A percentile compares a stretch with the other conserved stretches of the same genome.
phyloP scores from a whole-genome alignment of 2,888 invertebrate genomes.

The Lasioglossum malachurum region DNA sequence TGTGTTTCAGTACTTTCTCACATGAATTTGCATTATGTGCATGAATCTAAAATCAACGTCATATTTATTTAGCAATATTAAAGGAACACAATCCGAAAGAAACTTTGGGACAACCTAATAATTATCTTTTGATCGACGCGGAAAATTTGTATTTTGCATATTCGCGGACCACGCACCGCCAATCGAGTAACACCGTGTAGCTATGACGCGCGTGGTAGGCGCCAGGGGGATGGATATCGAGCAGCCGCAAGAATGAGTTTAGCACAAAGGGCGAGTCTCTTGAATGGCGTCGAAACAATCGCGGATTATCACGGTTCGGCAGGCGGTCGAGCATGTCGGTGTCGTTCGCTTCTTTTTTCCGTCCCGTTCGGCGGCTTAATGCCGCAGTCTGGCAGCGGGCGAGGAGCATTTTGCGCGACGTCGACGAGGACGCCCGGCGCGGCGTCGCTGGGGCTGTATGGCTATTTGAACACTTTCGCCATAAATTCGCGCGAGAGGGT shows the following conservation, averaged over 20 bases:
- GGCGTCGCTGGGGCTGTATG: constrained; percentile 63
- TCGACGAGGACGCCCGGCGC: constrained; percentile 34
- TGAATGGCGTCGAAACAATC: constrained; percentile 47
- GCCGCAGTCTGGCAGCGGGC: constrained; percentile 46
- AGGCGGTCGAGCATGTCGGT: constrained; percentile 39
- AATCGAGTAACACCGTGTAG: background rate
- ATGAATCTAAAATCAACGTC: too few species aligned
- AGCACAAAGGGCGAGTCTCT: background rate
- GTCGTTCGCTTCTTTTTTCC: constrained; percentile 32
- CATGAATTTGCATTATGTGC: too few species aligned
- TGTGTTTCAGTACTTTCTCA: too few species aligned
- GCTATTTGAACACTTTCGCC: constrained; percentile 72
- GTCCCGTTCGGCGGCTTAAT: constrained; percentile 42
- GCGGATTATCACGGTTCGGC: constrained; percentile 42
- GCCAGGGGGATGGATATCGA: background rate
- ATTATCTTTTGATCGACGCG: background rate
- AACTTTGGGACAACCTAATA: background rate
- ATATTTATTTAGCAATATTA: too few species aligned
- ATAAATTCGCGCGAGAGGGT: constrained; percentile 74
- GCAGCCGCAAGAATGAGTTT: constrained; percentile 2
- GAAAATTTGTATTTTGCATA: background rate
- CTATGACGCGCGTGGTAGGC: background rate
- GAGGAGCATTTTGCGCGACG: constrained; percentile 57
- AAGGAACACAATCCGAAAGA: too few species aligned
- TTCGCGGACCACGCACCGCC: background rate